Base-by-base conservation (phyloP, 2,113 vertebrate genomes). In the Lamprotornis superbus region DNA sequence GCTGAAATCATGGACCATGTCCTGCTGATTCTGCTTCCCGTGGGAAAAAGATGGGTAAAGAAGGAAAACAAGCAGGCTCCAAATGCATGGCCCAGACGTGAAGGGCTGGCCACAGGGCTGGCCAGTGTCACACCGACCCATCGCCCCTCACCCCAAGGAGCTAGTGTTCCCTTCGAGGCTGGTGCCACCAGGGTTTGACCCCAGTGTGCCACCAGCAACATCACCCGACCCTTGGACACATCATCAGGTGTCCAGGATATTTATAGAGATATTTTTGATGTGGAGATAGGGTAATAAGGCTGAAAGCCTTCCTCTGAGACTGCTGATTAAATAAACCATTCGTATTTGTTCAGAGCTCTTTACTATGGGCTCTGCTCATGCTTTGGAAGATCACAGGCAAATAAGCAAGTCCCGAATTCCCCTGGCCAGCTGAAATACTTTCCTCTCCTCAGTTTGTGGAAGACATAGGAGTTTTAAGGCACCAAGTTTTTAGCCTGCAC, bases 21-120 rank as follows among this genome's bases (percentile, higher is more conserved):
- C 78, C 42, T 0, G 0, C 35, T 15, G 50, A 4, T 16, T 5
- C 21, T 0, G 0, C 39, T 92, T 67, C 52, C 52, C 22, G 3
- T 7, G 37, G 30, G 28, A 9, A 56, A 71, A 77, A 49, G 46
- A 28, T 30, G 57, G 11, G 6, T 33, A 40, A 56, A 19, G 4
- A 30, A 22, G 47, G 52, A 39, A 49, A 70, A 39, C 4, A 16
- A 55, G 27, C 27, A 8, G 12, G 28, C 3, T 37, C n/a, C 6
- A 2, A 53, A 10, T 4, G 16, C 4, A 3, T 1, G 2, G 3
- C 14, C 18, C 65, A 25, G 46, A 49, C 1, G 2, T 1, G 16
- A n/a, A 27, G 59, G 35, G 80, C 44, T 57, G 55, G 55, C 7
- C 39, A 16, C 31, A 5, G 12, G 40, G 23, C 33, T 23, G 64